A percentile compares a stretch with the other conserved stretches of the same genome.
phyloP scores from a whole-genome alignment of 64 coral and sea anemone genomes.

The Porites australiensis region DNA sequence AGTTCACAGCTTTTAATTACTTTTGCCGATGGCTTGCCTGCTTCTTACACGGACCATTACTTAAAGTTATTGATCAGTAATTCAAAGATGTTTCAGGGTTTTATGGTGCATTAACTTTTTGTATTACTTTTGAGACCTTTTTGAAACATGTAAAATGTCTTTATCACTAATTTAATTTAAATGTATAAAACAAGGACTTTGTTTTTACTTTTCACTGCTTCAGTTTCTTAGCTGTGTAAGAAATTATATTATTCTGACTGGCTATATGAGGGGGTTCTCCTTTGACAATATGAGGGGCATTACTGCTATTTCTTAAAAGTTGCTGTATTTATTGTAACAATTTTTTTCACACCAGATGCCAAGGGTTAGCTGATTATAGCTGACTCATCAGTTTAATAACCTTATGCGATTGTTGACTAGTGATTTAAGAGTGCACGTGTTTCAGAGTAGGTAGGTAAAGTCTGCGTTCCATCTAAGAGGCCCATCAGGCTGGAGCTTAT shows the following conservation, averaged over 20 bases:
- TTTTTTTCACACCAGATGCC: background rate
- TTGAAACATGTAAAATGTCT: conserved; percentile 15
- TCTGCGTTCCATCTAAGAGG: background rate
- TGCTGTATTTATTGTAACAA: conserved; percentile 7
- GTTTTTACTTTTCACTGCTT: conserved; percentile 6
- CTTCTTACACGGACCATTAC: background rate
- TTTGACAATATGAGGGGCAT: conserved; percentile 18
- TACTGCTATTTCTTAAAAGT: background rate
- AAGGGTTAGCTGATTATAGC: conserved; percentile 2
- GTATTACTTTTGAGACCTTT: conserved; percentile 10
- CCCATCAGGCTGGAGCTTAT: background rate
- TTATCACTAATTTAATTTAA: conserved; percentile 16
- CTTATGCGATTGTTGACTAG: background rate
- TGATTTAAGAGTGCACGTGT: conserved; percentile 13
- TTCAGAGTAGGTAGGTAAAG: conserved; percentile 17
- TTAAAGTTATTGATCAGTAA: conserved; percentile 20
- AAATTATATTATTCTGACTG: conserved; percentile 11
- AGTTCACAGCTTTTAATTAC: conserved; percentile 19
- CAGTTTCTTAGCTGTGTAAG: conserved; percentile 5
- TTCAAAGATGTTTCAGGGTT: conserved; percentile 1
- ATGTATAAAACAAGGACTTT: conserved; percentile 10
- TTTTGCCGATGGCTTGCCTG: conserved; percentile 10
- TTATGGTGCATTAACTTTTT: conserved; percentile 15
- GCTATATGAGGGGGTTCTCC: background rate
- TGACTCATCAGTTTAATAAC: background rate